A percentile compares a stretch with the other conserved stretches of the same genome.
These are phyloP conservation scores for Arenaria interpres DNA, from an alignment of 2,113 vertebrate species.

Conservation along the genomic window DNA sequence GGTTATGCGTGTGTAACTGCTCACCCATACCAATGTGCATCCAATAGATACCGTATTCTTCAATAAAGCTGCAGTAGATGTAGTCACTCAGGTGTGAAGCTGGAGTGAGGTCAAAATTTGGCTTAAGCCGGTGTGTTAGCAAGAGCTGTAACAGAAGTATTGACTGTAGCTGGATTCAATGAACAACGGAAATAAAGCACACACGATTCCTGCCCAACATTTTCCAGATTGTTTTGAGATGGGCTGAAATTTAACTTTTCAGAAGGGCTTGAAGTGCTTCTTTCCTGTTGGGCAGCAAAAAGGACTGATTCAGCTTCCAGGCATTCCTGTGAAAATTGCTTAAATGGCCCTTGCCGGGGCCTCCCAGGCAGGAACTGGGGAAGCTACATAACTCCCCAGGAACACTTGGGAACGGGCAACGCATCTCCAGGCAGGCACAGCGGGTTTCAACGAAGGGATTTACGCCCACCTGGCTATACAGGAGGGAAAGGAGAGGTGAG, in stretches of 20 bases:
- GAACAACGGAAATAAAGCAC: neutral
- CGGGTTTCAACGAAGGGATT: neutral
- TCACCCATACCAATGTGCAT: neutral
- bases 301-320: neutral
- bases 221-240: neutral
- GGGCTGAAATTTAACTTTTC: neutral
- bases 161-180: neutral
- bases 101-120: neutral
- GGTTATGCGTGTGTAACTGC: neutral
- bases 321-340: neutral
- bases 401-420: rapidly evolving
- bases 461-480: neutral
- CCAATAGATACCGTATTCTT: neutral
- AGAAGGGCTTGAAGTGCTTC: neutral
- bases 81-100: neutral
- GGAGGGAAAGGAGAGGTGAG: neutral
- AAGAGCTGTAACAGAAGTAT: neutral
- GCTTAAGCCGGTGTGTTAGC: neutral
- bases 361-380: neutral
- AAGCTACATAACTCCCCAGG: neutral
- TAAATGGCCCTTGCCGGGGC: neutral
- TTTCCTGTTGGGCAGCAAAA: neutral
- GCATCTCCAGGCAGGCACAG: neutral
- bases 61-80: neutral
- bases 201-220: neutral